Base-by-base conservation (phyloP, 2,888 invertebrate species). In the Caenorhabditis parvicauda region DNA sequence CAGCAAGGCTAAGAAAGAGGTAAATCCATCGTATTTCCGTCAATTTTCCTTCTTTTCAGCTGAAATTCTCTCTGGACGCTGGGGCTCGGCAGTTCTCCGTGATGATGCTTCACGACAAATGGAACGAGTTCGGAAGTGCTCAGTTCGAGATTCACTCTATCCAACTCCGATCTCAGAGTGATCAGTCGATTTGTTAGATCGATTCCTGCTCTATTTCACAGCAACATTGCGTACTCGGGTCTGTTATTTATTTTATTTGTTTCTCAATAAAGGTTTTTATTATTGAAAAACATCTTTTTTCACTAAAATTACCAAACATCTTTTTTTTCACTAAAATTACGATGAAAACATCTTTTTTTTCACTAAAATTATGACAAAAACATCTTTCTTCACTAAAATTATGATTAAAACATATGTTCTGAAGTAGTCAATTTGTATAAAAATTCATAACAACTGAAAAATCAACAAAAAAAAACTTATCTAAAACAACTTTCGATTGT, bases 41-140 rank as follows among this genome's bases (percentile, higher is more conserved):
- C 24, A 6, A 19, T 19, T 9, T 14, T 14, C 2, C 2, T 1
- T 35, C 5, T 27, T 56, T 57, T 9, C 54, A 59, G 42, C 43
- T 66, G 17, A 56, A 57, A 39, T 68, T 68, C 39, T 63, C 68
- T n/a, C 38, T 68, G 43, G 68, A 68, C 35, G 58, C 59, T 32
- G 58, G 58, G 14, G 64, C 64, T n/a, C 49, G 67, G 28, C 71
- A 66, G 14, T 79, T 77, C 32, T 72, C 72, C 3, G 48, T 79
- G 9, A 72, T 79, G 14, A 64, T 74, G 14, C 49, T 66, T 7
- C 79, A 79, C 57, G 77, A 77, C 44, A 76, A 79, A 42, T 67
- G 67, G 2, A 54, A 58, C 9, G 67, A 72, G 49, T 72, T 72
- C 44, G 72, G 72, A 27, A 50, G 62, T 14, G 72, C 70, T 3